A percentile compares a stretch with the other conserved stretches of the same genome.
phyloP scores from a whole-genome alignment of 2,797 vertebrate genomes.

The Tapera naevia region DNA sequence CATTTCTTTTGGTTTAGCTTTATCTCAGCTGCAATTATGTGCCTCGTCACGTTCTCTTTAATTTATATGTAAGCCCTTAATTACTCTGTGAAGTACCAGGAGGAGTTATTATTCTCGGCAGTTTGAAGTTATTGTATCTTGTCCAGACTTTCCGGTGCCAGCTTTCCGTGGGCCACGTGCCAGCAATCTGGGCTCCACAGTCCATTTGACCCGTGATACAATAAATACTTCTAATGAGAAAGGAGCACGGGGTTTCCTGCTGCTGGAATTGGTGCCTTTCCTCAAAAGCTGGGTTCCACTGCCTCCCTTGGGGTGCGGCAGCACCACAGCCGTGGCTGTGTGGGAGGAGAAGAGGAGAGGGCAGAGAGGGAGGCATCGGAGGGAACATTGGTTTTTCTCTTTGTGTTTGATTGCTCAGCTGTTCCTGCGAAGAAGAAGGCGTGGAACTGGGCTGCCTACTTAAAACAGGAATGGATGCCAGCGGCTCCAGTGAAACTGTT shows the following conservation, averaged over 20 bases:
- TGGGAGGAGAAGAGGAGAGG: not conserved
- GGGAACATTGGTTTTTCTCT: not conserved
- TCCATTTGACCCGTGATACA: not conserved
- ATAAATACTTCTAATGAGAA: not conserved
- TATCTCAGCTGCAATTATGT: not conserved
- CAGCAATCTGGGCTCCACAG: not conserved
- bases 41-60: not conserved
- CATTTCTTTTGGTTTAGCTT: not conserved
- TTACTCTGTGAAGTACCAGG: not conserved
- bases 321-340: not conserved
- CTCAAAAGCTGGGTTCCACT: not conserved
- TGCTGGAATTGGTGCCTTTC: not conserved
- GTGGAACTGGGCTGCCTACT: conserved; percentile 90
- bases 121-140: not conserved
- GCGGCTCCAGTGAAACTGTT: conserved; percentile 89
- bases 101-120: not conserved
- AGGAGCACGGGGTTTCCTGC: not conserved
- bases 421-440: conserved; percentile 82
- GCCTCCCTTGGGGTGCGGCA: conserved; percentile 10
- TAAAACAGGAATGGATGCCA: conserved; percentile 87
- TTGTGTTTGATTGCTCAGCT: conserved; percentile 62
- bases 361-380: not conserved
- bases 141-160: not conserved
- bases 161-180: not conserved
- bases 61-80: conserved; percentile 18